Conservation (phyloP, 2,797 vertebrate species). For the Peromyscus melanophrys region DNA sequence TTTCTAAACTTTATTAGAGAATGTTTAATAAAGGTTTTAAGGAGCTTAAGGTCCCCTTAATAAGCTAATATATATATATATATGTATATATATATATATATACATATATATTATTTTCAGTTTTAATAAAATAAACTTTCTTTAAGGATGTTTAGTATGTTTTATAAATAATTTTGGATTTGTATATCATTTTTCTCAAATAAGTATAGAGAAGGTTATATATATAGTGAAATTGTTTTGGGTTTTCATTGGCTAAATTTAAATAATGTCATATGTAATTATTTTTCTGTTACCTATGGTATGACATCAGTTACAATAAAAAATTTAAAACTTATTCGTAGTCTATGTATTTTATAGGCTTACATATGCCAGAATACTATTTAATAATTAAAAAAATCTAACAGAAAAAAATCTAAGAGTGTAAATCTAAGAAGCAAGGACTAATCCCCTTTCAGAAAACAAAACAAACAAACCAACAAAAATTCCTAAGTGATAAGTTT, state of each 20-base stretch:
- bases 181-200: not conserved
- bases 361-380: not conserved
- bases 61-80: not conserved
- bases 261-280: not conserved
- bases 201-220: not conserved
- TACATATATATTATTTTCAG: not conserved
- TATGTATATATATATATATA: too few species aligned
- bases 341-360: not conserved
- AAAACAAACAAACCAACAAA: not conserved
- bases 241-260: not conserved
- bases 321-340: not conserved
- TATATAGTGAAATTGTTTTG: not conserved
- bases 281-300: not conserved
- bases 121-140: not conserved
- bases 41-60: fast-evolving
- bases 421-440: not conserved
- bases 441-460: not conserved
- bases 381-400: not conserved
- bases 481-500: not conserved
- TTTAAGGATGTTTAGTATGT: not conserved
- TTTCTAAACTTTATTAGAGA: not conserved
- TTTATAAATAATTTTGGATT: not conserved
- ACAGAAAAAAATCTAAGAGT: not conserved
- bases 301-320: not conserved
- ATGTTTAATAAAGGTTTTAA: not conserved